These are phyloP conservation scores for Parotocinclus haroldoi DNA, from an alignment of 2,797 vertebrate species.

Conservation along the genomic window DNA sequence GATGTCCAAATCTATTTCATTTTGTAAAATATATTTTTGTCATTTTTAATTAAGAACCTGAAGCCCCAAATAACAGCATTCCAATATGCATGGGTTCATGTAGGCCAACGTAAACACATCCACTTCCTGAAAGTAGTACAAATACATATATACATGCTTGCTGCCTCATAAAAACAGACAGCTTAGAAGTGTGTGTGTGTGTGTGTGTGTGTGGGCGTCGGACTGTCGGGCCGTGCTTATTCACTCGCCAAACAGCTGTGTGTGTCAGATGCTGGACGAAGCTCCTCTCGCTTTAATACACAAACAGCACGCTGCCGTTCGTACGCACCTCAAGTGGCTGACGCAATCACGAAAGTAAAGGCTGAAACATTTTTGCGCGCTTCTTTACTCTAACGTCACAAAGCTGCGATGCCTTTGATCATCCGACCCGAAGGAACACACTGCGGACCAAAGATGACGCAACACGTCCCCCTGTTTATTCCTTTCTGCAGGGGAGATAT, in stretches of 20 bases:
- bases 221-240: background rate
- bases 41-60: too few species aligned
- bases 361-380: background rate
- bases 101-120: too few species aligned
- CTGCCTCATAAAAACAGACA: conserved; percentile 12
- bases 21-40: too few species aligned
- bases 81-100: too few species aligned
- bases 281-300: conserved; percentile 19
- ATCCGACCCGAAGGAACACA: background rate
- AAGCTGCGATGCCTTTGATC: background rate
- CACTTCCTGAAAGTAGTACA: background rate
- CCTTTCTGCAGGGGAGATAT: too few species aligned
- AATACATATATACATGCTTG: conserved; percentile 9
- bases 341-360: background rate
- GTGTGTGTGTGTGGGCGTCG: background rate
- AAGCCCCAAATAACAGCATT: too few species aligned
- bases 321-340: background rate
- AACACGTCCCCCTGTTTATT: too few species aligned
- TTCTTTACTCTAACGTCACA: background rate
- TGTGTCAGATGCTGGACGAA: conserved; percentile 16
- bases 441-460: too few species aligned
- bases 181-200: conserved; percentile 10
- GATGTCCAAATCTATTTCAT: too few species aligned
- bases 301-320: background rate
- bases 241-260: conserved; percentile 25